Percentiles rank a stretch among this genome's conserved stretches.
phyloP scores from a whole-genome alignment of 2,113 vertebrate genomes.

The Cryptomyrus ogoouensis region DNA sequence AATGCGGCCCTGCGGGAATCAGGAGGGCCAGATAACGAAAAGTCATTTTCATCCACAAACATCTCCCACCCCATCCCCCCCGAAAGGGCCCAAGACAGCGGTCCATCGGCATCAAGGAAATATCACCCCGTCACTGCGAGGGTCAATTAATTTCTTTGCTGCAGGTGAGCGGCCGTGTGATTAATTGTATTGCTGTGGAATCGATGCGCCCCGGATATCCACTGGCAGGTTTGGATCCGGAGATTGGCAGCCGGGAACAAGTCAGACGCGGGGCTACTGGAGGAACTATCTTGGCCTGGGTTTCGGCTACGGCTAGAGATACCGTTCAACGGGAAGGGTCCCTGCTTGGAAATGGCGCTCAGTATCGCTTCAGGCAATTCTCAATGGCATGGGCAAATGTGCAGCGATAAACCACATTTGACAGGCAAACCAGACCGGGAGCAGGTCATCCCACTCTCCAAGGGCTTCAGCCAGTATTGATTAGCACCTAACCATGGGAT shows the following conservation, averaged over 20 bases:
- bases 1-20: constrained; percentile 7
- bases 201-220: neutral
- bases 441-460: neutral
- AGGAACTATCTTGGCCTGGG: neutral
- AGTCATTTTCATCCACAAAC: constrained; percentile 4
- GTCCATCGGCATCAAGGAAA: neutral
- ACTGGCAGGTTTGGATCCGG: neutral
- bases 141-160: neutral
- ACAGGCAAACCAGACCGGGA: neutral
- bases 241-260: neutral
- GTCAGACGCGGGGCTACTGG: neutral
- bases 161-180: neutral
- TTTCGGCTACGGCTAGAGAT: neutral
- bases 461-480: neutral
- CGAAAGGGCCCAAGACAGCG: neutral
- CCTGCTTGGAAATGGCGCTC: neutral
- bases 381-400: neutral
- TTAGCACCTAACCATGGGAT: neutral
- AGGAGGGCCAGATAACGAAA: neutral
- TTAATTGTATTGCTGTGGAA: neutral
- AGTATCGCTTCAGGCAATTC: neutral
- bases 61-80: neutral
- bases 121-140: neutral
- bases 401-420: neutral
- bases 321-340: neutral